Evolutionary conservation across 1,140 invertebrate species (phyloP), one percentile per base, ranked within the genome.

Genomic region (Tachypleus tridentatus): DNA sequence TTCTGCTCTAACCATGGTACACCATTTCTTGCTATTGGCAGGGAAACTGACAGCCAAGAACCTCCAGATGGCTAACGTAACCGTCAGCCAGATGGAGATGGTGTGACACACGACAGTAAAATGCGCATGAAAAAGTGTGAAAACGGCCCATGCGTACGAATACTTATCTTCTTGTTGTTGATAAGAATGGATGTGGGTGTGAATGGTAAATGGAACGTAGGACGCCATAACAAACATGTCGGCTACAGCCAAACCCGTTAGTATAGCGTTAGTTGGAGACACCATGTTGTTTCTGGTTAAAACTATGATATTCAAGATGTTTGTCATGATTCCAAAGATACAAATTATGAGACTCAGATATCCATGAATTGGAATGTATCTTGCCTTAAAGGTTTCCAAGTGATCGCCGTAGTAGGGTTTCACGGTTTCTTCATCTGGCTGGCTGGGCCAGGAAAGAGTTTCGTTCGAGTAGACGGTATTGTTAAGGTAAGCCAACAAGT

Each of bases 21-120:
- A 66, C 53, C 62, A 67, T 4, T 56, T 61, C 59, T 63, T 65
- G 57, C 62, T 70, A 10, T 61, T 56, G 8, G 66, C 67, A 4
- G 70, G 70, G 62, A 62, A 70, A 10, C 70, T 68, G 1, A 95
- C 89, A 3, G 90, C 91, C 11, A 97, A 86, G 74, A 93, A 97
- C 4, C 93, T 80, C 89, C 94, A 97, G 4, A 97, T 85, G 0
- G 93, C 93, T 53, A 97, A 75, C 3, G 89, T 89, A 0, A 97
- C 86, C 0, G 93, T 95, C 64, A 97, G 75, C 84, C 89, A 94
- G 62, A 94, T 95, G 0, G 91, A 92, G 57, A 95, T 89, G 0
- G 93, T 95, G 75, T 97, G 93, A 72, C 88, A 81, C 2, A 92
- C 88, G 83, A 79, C 76, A 5, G 81, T 78, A 74, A 93, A 94